Base-by-base conservation (phyloP, 2,888 invertebrate species). In the Noctuana brunneofusca region DNA sequence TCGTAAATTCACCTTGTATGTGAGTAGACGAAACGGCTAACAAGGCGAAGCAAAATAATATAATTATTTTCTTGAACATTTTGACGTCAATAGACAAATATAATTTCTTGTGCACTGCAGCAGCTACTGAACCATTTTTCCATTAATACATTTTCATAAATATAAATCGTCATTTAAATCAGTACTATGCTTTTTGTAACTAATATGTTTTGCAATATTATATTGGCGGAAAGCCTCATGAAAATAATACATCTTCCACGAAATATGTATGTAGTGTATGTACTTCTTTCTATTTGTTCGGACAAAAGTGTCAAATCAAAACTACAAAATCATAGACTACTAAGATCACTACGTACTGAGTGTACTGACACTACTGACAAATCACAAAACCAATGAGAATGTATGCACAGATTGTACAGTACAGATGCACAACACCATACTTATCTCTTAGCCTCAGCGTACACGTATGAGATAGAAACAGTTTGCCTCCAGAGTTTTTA, bases 1-100 rank as follows among this genome's bases (percentile, higher is more conserved):
- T 90, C 48, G 89, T 85, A 79, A 90, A 91, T 72, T 87, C 86
- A 59, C 91, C 91, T 66, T 80, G 76, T 68, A 91, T 86, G 65
- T 85, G 90, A 20, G 86, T 84, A 57, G 84, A 74, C 20, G 84
- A 83, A 35, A 78, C 82, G 57, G 73, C 69, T 54, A 79, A 30
- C 59, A 84, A 71, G 63, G 83, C 68, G 49, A 75, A 78, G 64
- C 73, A 80, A 68, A 83, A 78, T 68, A 87, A 64, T 69, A 84
- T 66, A 74, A 85, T 68, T 68, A 75, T 69, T 77, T 79, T 83
- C 58, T 64, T 73, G 73, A 66, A 83, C 90, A 90, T 90, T 79
- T 81, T 84, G 79, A 49, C 55, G 24, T 48, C 54, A 30, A 46
- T 35, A n/a, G 14, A 53, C 32, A 52, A 32, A 14, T 54, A 53